Percentiles rank a stretch among this genome's conserved stretches.
Conservation (phyloP, 1,140 invertebrate species). For the Saxidomus purpurata region DNA sequence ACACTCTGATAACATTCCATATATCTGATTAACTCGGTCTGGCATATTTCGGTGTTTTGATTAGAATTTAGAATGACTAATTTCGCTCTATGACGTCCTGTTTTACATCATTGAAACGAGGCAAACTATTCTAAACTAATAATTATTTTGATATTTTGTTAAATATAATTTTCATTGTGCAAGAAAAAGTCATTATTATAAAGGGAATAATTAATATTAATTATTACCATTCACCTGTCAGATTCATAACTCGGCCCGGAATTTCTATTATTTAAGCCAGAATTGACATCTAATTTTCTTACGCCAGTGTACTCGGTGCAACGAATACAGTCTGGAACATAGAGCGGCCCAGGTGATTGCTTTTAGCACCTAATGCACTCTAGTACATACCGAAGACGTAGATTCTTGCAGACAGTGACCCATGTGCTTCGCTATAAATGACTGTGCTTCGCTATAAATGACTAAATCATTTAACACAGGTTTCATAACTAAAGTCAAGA, state of each 20-base stretch:
- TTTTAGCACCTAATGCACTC: too few species aligned
- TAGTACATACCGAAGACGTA: too few species aligned
- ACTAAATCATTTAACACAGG: too few species aligned
- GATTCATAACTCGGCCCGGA: neutral
- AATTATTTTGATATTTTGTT: neutral
- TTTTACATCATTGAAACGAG: neutral
- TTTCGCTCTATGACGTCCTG: neutral
- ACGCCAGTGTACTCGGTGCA: too few species aligned
- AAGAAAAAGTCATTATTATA: conserved; percentile 5
- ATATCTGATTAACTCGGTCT: conserved; percentile 12
- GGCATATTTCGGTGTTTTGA: neutral
- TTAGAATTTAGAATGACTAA: neutral
- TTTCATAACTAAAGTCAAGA: too few species aligned
- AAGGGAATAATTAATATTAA: conserved; percentile 10
- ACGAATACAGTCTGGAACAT: too few species aligned
- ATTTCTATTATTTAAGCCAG: neutral
- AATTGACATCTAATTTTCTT: too few species aligned
- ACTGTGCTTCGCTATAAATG: too few species aligned
- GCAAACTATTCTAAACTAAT: neutral
- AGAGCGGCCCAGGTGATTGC: too few species aligned
- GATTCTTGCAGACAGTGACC: too few species aligned
- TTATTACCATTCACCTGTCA: conserved; percentile 9
- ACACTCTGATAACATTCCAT: conserved; percentile 33
- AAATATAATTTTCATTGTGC: neutral
- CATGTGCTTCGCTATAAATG: too few species aligned